Base-by-base conservation (phyloP, 2,797 vertebrate genomes). In the Sebastes iracundus region DNA sequence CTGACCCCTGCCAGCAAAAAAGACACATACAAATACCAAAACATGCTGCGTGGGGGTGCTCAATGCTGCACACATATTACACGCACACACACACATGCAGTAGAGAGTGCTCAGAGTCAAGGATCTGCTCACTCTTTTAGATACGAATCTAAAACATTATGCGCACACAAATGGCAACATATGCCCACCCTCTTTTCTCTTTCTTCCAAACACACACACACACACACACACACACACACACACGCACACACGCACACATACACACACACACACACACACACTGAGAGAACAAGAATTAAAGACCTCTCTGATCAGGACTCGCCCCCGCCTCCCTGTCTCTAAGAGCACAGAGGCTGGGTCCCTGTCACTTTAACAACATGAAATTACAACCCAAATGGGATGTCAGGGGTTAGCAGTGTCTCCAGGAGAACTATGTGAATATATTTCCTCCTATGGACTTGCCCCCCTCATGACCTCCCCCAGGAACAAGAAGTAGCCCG, bases 361-460 rank as follows among this genome's bases (percentile, higher is more conserved):
- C 93, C 87, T 97, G 97, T 97, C 96, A 96, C 95, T 97, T 97
- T 95, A 94, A 95, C 96, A 96, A 96, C 96, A 96, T 95, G 96
- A 95, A 97, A 97, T 97, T 96, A 97, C 96, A 97, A 95, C 94
- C 94, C 95, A 96, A 97, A 96, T 96, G 96, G 95, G 93, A 96
- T 97, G 95, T 96, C 96, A 95, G 90, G 92, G 96, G 96, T 97
- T 96, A 97, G 93, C 95, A 84, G 76, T 90, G 93, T 93, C 89
- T 94, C 93, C 90, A 93, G 90, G 95, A 95, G 94, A 93, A 93
- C 89, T 97, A 96, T 96, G 97, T 90, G 96, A 95, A 96, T 96
- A 95, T 94, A 95, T 96, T 97, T 96, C 94, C 95, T 96, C 96
- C 97, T 95, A 96, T 97, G 96, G 97, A 97, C 97, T 95, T 96